Percentiles rank a stretch among this genome's conserved stretches.
These are phyloP conservation scores for Drosophila subpulchrella DNA, from an alignment of 1,140 invertebrate genomes.

Conservation along the genomic window DNA sequence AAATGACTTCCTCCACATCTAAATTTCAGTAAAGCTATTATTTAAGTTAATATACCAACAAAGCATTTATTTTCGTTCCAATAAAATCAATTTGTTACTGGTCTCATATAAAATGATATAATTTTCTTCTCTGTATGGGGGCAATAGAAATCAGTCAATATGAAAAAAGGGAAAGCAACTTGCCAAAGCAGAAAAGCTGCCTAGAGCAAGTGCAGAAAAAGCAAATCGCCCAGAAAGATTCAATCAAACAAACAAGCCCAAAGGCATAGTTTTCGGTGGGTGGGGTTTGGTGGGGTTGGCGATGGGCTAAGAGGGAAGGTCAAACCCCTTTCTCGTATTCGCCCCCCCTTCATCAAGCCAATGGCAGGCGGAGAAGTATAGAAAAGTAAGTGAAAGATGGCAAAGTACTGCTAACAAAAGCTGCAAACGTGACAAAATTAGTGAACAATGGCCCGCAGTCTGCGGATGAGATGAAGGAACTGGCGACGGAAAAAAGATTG, in stretches of 20 bases:
- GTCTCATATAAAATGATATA: no score
- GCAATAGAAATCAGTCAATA: constrained; percentile 26
- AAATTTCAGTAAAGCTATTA: no score
- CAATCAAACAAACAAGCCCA: constrained; percentile 44
- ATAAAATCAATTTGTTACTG: no score
- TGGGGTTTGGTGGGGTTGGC: no score
- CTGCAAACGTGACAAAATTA: constrained; percentile 83
- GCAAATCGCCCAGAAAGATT: constrained; percentile 67
- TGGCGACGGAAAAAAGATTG: constrained; percentile 39
- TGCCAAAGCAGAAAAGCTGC: constrained; percentile 19
- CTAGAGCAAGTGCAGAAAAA: constrained; percentile 34
- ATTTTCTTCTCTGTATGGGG: constrained; percentile 4
- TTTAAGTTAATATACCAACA: background rate
- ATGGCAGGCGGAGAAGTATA: constrained; percentile 30
- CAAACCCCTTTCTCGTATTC: background rate
- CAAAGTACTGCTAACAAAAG: constrained; percentile 70
- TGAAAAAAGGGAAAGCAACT: constrained; percentile 25
- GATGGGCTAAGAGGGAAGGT: constrained; percentile 21
- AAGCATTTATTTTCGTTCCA: background rate
- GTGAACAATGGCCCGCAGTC: constrained; percentile 72
- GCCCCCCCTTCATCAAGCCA: constrained; percentile 24
- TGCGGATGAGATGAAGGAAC: constrained; percentile 50
- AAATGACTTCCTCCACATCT: no score
- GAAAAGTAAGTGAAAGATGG: constrained; percentile 64
- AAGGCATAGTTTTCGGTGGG: constrained; percentile 30